Base-by-base conservation (phyloP, 2,113 vertebrate species). In the Elephantulus edwardii region DNA sequence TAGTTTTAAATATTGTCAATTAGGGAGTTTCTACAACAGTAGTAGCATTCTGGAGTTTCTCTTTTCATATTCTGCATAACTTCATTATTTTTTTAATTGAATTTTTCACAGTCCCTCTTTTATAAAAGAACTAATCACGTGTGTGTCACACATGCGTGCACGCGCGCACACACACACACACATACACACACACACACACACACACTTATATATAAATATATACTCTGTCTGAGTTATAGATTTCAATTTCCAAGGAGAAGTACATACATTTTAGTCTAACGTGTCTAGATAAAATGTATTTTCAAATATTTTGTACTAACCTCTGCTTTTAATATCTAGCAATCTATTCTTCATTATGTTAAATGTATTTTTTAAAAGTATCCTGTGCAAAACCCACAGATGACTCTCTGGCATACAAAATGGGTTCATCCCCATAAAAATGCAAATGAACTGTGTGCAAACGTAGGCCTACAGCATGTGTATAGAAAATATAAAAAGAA, bases 391-490 rank as follows among this genome's bases (percentile, higher is more conserved):
- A 60, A 28, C 91, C 95, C 8, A 72, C 84, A 95, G 91, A 89
- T 84, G 91, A 92, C 79, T 95, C 88, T 60, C 90, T 93, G 95
- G 96, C 95, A 94, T 93, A 44, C 56, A 89, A 86, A 97, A 94
- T 66, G 96, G 96, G 80, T 95, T 94, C 91, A 90, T 90, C 92
- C 86, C 95, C 95, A 97, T 97, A 96, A 97, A 97, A 97, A 97
- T 96, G 96, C 75, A 96, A 96, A 97, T 96, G 14, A 93, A 93
- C 66, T 92, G 91, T 96, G 38, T 76, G 92, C 80, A 94, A 97
- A 91, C 40, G 76, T 88, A 92, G 95, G 86, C 91, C 95, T 95
- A 74, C 75, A 95, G 90, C 83, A 35, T 96, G 96, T 96, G 93
- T 92, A 72, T 9, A 93, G 96, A 71, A 96, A 96, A 97, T 93